Percentiles rank a stretch among this genome's conserved stretches.
These are phyloP conservation scores for Hemicentrotus pulcherrimus DNA, from an alignment of 35 echinoderm and acorn worm species.

Conservation along the genomic window DNA sequence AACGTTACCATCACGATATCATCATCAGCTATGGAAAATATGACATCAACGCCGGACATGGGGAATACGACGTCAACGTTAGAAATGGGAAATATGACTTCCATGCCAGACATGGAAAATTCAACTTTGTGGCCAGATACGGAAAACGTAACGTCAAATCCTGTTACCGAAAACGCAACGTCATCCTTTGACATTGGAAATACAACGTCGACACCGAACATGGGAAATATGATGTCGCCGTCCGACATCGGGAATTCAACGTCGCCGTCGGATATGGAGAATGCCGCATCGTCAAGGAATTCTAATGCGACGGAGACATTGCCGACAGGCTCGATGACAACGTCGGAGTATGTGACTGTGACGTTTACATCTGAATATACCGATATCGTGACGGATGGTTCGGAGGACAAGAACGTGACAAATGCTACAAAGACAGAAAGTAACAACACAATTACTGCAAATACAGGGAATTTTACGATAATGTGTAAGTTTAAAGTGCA, in stretches of 20 bases:
- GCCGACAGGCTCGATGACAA: neutral
- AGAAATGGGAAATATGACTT: neutral
- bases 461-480: neutral
- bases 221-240: neutral
- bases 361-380: neutral
- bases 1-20: neutral
- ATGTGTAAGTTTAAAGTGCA: neutral
- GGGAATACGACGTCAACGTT: neutral
- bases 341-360: neutral
- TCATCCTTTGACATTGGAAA: neutral
- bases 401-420: neutral
- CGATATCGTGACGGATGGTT: neutral
- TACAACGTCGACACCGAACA: neutral
- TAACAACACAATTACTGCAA: neutral
- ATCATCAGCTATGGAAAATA: neutral
- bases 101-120: neutral
- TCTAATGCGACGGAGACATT: neutral
- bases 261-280: neutral
- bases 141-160: neutral
- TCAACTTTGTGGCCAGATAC: neutral
- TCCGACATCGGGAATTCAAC: neutral
- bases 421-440: neutral
- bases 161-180: neutral
- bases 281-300: neutral
- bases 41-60: neutral